Evolutionary conservation across 2,797 vertebrate genomes (phyloP), one percentile per base, ranked within the genome.

Genomic region (Odontamblyopus lacepedii): DNA sequence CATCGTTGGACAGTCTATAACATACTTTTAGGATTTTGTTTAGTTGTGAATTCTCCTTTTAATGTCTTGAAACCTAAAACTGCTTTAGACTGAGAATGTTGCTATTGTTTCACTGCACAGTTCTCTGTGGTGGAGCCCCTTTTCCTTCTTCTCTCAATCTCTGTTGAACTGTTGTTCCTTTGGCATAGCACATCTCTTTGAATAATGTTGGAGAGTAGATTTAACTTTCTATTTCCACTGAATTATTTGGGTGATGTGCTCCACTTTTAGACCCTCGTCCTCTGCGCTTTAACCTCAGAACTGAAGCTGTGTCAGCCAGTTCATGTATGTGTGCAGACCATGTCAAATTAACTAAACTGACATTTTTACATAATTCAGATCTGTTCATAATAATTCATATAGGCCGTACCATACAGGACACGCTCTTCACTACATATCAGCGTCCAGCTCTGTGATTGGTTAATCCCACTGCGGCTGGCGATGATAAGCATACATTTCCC

Each of bases 361-460:
- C 51, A 76, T 77, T 68, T 86, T 68, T 79, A 32, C 60, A 69
- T 79, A 62, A 82, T 74, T 79, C 6, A 82, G 77, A 78, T 61
- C 26, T 15, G 56, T 32, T 68, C 48, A 69, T 80, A 30, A 68
- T 79, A 77, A 88, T 71, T 83, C 5, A 73, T 71, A 8, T 23
- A 48, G 44, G 67, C 61, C 61, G 35, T 48, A 35, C 27, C 35
- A 18, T 56, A 67, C 76, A 76, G 75, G 0, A 69, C 60, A 73
- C 72, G 72, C 73, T 61, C 53, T 69, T 75, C 67, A 27, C 75
- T 83, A 69, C 73, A 60, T 67, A 75, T 77, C 66, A 26, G 57
- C 55, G 62, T 83, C 69, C 68, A 63, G 77, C 69, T 77, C 48
- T 13, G n/a, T 69, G 75, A 88, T 87, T 78, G 77, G 80, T 81